A percentile compares a stretch with the other conserved stretches of the same genome.
Evolutionary conservation across 2,888 invertebrate genomes (phyloP).

Genomic region (Sarcophaga carnaria): DNA sequence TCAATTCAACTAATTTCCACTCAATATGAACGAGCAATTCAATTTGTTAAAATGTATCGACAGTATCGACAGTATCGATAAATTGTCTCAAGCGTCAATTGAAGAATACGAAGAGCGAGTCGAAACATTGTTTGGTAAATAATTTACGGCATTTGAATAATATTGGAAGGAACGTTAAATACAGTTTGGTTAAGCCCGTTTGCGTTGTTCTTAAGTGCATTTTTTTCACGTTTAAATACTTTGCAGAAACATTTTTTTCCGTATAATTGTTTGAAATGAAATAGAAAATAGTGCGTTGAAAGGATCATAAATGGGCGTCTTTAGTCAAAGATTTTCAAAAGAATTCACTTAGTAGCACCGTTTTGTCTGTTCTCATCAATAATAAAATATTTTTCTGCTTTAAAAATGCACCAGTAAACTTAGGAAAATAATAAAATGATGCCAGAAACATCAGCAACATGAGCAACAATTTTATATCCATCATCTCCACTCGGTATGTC

Average conservation of each 20-base stretch:
- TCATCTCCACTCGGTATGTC: slow-evolving; percentile 48
- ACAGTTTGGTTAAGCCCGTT: not conserved
- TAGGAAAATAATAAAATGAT: slow-evolving; percentile 9
- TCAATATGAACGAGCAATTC: not conserved
- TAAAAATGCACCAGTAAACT: slow-evolving; percentile 15
- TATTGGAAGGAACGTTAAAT: not conserved
- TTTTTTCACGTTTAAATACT: not conserved
- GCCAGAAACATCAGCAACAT: slow-evolving; percentile 30
- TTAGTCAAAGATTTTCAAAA: not conserved
- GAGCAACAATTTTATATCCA: slow-evolving; percentile 59
- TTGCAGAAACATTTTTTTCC: too few species aligned
- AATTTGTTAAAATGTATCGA: not conserved
- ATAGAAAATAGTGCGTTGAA: too few species aligned
- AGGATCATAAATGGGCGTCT: not conserved
- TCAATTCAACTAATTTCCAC: not conserved
- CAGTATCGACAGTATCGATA: not conserved
- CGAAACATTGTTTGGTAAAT: slow-evolving; percentile 61
- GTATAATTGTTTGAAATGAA: not conserved
- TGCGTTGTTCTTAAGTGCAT: not conserved
- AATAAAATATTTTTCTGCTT: slow-evolving; percentile 60
- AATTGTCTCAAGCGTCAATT: slow-evolving; percentile 24
- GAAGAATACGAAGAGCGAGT: slow-evolving; percentile 62
- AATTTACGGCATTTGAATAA: slow-evolving; percentile 62
- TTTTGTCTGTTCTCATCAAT: slow-evolving; percentile 64
- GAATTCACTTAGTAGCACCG: slow-evolving; percentile 60